These are phyloP conservation scores for Arctia plantaginis DNA, from an alignment of 2,888 invertebrate genomes.

Conservation along the genomic window DNA sequence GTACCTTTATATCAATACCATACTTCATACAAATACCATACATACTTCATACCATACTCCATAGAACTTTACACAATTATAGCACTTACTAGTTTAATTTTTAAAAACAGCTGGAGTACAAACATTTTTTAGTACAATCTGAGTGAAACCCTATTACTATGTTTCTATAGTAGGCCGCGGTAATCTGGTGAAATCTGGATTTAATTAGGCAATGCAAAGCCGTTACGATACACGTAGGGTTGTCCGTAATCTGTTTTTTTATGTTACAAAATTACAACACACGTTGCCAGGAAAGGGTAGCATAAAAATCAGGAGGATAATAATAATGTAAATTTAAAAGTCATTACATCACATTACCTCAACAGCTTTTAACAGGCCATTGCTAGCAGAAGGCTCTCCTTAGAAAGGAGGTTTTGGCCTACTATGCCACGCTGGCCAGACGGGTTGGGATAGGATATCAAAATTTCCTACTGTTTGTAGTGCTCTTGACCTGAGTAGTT, in stretches of 20 bases:
- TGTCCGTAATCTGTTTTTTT: slow-evolving; percentile 7
- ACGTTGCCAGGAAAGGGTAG: neutral
- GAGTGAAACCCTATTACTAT: slow-evolving; percentile 41
- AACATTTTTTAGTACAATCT: slow-evolving; percentile 36
- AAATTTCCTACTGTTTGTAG: too few species aligned
- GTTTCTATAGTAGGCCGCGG: slow-evolving; percentile 40
- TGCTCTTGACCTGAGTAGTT: too few species aligned
- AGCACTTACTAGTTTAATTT: slow-evolving; percentile 33
- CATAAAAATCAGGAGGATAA: neutral
- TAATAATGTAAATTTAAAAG: neutral
- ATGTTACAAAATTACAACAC: neutral
- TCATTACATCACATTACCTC: too few species aligned
- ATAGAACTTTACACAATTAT: neutral
- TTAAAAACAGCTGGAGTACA: slow-evolving; percentile 28
- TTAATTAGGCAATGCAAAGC: slow-evolving; percentile 54
- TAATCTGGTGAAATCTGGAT: slow-evolving; percentile 51
- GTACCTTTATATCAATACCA: too few species aligned
- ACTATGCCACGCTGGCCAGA: too few species aligned
- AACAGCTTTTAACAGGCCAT: too few species aligned
- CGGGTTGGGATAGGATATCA: too few species aligned
- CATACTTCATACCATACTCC: too few species aligned
- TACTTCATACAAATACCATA: too few species aligned
- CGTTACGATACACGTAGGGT: slow-evolving; percentile 52
- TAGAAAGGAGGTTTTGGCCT: too few species aligned
- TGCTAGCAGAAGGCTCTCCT: too few species aligned